Base-by-base conservation (phyloP, 2,113 vertebrate genomes). In the Axis porcinus region DNA sequence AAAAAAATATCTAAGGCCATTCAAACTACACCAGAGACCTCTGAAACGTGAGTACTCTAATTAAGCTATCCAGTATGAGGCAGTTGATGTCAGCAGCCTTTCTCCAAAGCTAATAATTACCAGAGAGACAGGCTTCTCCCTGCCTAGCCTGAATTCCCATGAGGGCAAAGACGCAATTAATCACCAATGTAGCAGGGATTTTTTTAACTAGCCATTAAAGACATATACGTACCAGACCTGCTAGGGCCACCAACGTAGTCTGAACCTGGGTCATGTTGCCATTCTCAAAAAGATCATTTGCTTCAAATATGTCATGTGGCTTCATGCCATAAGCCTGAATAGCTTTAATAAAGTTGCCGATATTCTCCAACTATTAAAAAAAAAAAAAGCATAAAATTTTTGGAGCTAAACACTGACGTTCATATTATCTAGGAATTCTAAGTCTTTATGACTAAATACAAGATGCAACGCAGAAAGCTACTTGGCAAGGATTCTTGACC, bases 201-300 rank as follows among this genome's bases (percentile, higher is more conserved):
- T 76, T 82, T 87, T 54, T 74, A 88, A 62, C 4, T 23, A 67
- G 55, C 36, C 79, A 28, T 47, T 50, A 47, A 91, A 60, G 89
- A 78, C 21, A 67, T 81, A 82, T 97, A 99, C 99, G 94, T 98
- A 99, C 99, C 99, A 99, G 99, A 85, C 99, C 99, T 64, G 99
- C 99, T 92, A 99, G 98, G 7, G 99, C 99, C 11, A 99, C 99
- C 96, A 99, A 98, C 19, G 99, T 99, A 45, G 99, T 99, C 99
- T 99, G 99, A 85, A 99, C 99, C 98, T 99, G 99, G 91, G 99
- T 99, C 99, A 99, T 99, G 98, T 99, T 99, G 97, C 99, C 99
- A 86, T 99, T 99, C 98, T 99, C 99, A 99, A 99, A 99, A 86
- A 99, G 99, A 98, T 99, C 99, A 88, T 99, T 99, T 98, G 99